Conservation (phyloP, 2,888 invertebrate genomes). For the Noctuana brunneofusca region DNA sequence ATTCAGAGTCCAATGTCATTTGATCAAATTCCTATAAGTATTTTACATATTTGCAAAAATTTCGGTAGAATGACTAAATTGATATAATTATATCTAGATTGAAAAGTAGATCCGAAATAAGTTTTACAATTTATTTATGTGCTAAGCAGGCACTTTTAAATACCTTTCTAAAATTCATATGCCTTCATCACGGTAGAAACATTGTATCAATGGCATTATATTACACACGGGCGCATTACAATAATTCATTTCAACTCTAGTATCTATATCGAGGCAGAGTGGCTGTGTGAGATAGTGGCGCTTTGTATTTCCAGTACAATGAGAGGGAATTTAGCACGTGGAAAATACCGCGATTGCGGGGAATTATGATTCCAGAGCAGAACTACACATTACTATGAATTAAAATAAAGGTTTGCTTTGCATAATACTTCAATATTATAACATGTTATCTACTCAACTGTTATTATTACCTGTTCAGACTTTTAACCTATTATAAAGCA, state of each 20-base stretch:
- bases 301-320: conserved; percentile 15
- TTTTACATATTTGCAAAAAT: no score
- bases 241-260: conserved; percentile 24
- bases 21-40: no score
- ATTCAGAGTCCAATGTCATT: no score
- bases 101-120: no score
- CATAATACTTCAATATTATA: background rate
- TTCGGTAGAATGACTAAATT: no score
- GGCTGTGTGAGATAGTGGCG: conserved; percentile 15
- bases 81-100: no score
- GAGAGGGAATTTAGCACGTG: conserved; percentile 13
- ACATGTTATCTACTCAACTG: no score
- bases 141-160: no score
- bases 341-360: conserved; percentile 20
- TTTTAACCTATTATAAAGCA: no score
- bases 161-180: background rate
- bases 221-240: conserved; percentile 19
- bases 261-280: conserved; percentile 14
- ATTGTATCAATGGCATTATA: conserved; percentile 8
- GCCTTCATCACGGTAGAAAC: background rate
- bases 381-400: background rate
- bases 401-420: background rate
- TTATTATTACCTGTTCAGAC: no score
- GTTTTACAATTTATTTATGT: no score
- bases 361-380: background rate